phyloP scores from a whole-genome alignment of 2,113 vertebrate species.

The Lontra canadensis region DNA sequence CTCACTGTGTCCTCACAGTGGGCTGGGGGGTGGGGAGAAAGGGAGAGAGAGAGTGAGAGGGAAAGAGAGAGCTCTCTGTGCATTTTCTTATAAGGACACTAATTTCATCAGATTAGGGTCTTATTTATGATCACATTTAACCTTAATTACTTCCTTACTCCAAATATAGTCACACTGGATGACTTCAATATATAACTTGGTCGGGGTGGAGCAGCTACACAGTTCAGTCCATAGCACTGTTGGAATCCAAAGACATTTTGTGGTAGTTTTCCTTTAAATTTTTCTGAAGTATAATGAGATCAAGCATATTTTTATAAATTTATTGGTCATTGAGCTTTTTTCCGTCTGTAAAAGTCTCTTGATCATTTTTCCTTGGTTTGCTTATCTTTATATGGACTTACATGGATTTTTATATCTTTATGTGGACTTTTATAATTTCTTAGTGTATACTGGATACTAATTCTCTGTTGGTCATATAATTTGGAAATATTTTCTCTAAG shows the following conservation, averaged over 20 bases:
- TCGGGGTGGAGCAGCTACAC: not conserved
- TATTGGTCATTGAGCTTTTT: not conserved
- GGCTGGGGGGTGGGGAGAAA: not conserved
- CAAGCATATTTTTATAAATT: not conserved
- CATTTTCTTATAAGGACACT: not conserved
- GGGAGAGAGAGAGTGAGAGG: not conserved
- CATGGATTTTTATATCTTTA: not conserved
- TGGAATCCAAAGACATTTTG: not conserved
- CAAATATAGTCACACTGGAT: not conserved
- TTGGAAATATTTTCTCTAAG: not conserved
- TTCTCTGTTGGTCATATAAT: not conserved
- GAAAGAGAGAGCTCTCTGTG: not conserved
- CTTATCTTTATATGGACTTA: not conserved
- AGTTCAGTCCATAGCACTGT: not conserved
- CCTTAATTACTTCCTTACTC: not conserved
- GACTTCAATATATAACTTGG: not conserved
- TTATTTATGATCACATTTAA: not conserved
- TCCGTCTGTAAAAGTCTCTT: not conserved
- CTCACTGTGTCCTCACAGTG: not conserved
- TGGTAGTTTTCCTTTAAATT: not conserved
- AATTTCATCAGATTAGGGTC: not conserved
- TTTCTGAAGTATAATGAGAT: not conserved
- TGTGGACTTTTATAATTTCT: constrained; percentile 15
- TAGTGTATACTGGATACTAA: constrained; percentile 1
- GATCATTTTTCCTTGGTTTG: not conserved